phyloP scores from a whole-genome alignment of 2,113 vertebrate species.

The Clinocottus analis region DNA sequence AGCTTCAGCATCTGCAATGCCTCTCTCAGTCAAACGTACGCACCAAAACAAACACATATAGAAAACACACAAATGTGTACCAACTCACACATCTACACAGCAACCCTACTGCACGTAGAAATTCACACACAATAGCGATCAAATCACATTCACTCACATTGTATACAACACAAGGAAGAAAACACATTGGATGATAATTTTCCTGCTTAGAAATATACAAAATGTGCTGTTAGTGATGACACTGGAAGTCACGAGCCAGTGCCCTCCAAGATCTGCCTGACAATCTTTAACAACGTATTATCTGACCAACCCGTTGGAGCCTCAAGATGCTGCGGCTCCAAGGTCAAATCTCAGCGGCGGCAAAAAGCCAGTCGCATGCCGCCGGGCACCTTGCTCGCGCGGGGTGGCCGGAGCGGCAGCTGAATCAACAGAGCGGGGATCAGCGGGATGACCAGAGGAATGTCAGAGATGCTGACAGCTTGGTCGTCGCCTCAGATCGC shows the following conservation, averaged over 20 bases:
- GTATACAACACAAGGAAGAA: neutral
- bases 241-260: neutral
- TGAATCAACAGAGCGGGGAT: conserved; percentile 81
- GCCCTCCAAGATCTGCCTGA: neutral
- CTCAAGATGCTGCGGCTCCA: conserved; percentile 70
- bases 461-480: conserved; percentile 67
- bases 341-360: conserved; percentile 71
- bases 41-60: conserved; percentile 4
- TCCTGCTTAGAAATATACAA: neutral
- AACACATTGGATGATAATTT: neutral
- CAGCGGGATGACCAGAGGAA: conserved; percentile 65
- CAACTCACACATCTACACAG: conserved; percentile 12
- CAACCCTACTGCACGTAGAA: conserved; percentile 27
- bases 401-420: conserved; percentile 62
- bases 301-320: conserved; percentile 1
- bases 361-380: conserved; percentile 59
- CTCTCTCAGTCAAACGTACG: conserved; percentile 43
- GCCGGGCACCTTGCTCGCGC: conserved; percentile 64
- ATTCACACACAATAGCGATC: conserved; percentile 32
- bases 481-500: conserved; percentile 33
- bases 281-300: neutral
- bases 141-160: neutral
- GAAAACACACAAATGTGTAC: conserved; percentile 6
- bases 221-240: conserved; percentile 30
- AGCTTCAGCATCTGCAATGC: conserved; percentile 69